phyloP scores from a whole-genome alignment of 2,888 invertebrate genomes.

The Platycheirus rosarum region DNA sequence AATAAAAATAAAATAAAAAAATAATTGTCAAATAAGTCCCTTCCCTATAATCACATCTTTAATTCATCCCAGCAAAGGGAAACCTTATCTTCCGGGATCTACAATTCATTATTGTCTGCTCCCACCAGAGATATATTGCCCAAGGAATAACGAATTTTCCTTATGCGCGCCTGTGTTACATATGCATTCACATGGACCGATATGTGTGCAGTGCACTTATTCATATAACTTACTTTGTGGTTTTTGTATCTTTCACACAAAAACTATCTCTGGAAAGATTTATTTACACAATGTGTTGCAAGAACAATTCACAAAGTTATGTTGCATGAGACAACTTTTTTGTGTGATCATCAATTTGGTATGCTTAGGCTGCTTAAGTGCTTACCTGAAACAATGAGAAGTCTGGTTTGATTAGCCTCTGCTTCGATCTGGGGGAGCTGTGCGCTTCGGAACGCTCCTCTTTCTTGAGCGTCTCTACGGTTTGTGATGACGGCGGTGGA shows the following conservation, averaged over 20 bases:
- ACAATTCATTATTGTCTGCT: conserved; percentile 47
- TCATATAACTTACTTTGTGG: conserved; percentile 47
- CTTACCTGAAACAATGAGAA: conserved; percentile 89
- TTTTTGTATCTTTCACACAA: conserved; percentile 52
- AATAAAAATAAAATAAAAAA: conserved; percentile 5
- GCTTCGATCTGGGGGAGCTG: conserved; percentile 81
- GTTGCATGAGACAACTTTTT: conserved; percentile 36
- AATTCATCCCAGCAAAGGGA: conserved; percentile 29
- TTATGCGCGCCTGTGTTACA: conserved; percentile 13
- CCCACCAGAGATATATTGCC: conserved; percentile 33
- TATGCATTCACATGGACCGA: conserved; percentile 34
- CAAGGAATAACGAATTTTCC: conserved; percentile 41
- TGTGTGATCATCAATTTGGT: conserved; percentile 4
- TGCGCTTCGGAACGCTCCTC: conserved; percentile 81
- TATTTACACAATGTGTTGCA: conserved; percentile 54
- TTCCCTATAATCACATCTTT: conserved; percentile 24
- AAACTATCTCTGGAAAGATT: conserved; percentile 22
- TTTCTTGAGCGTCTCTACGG: conserved; percentile 77
- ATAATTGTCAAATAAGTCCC: conserved; percentile 24
- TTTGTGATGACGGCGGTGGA: conserved; percentile 78
- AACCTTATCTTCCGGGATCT: conserved; percentile 63
- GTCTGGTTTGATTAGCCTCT: conserved; percentile 92
- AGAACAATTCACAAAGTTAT: conserved; percentile 67
- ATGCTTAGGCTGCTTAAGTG: too few species aligned
- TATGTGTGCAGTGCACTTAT: conserved; percentile 10